Percentiles rank a stretch among this genome's conserved stretches.
Evolutionary conservation across 2,888 invertebrate genomes (phyloP).

Genomic region (Microctonus brassicae): DNA sequence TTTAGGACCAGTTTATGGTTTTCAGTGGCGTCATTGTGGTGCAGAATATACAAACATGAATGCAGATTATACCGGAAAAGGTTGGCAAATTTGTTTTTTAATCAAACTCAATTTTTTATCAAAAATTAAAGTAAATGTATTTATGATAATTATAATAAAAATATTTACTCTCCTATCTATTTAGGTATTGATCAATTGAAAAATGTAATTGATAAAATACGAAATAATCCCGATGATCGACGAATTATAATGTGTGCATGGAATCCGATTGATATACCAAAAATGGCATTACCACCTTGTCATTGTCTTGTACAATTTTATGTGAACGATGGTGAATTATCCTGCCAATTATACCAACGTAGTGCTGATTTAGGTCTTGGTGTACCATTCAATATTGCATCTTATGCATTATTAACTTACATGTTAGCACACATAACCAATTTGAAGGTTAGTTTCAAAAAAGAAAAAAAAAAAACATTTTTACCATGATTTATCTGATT

Average conservation of each 20-base stretch:
- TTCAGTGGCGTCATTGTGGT: slow-evolving; percentile 98
- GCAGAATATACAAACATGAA: slow-evolving; percentile 88
- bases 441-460: slow-evolving; percentile 76
- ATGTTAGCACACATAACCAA: slow-evolving; percentile 97
- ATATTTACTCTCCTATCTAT: not conserved
- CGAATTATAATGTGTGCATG: slow-evolving; percentile 95
- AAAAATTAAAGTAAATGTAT: not conserved
- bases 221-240: slow-evolving; percentile 85
- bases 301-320: slow-evolving; percentile 96
- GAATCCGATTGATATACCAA: slow-evolving; percentile 89
- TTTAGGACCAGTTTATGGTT: slow-evolving; percentile 96
- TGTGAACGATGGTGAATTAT: slow-evolving; percentile 85
- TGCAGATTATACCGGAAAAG: slow-evolving; percentile 82
- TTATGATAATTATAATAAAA: slow-evolving; percentile 4
- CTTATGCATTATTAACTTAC: slow-evolving; percentile 92
- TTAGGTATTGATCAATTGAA: slow-evolving; percentile 92
- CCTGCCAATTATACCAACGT: slow-evolving; percentile 94
- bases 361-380: slow-evolving; percentile 98
- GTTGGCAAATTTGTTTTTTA: slow-evolving; percentile 42
- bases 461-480: not conserved
- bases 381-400: slow-evolving; percentile 99
- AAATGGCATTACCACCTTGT: slow-evolving; percentile 98
- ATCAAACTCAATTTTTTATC: too few relatives aligned
- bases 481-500: slow-evolving; percentile 1
- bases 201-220: slow-evolving; percentile 84